Evolutionary conservation across 2,797 vertebrate species (phyloP), one percentile per base, ranked within the genome.

Genomic region (Aphelocoma californica): DNA sequence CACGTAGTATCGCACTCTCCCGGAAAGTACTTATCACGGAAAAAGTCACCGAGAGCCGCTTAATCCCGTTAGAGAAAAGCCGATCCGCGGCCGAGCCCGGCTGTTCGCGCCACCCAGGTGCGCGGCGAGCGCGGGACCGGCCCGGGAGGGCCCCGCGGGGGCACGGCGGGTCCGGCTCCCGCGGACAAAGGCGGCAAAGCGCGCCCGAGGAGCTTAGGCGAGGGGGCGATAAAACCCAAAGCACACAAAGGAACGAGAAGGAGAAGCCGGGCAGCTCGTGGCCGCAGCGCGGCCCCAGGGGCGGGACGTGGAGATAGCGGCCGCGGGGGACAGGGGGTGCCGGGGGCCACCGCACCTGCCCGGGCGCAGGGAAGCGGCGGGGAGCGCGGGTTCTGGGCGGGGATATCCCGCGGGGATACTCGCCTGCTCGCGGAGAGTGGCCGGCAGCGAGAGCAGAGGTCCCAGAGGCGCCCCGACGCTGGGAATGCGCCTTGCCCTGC

Each of bases 21-120:
- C 69, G 31, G 54, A 47, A 88, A 96, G 86, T 48, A 34, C 75
- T 96, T 73, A 66, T 29, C n/a, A 20, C 67, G 38, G 81, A 75
- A 94, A 86, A 92, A 88, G 92, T 86, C 88, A 91, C 81, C 6
- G 86, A 71, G 83, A 94, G 81, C 80, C 71, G 36, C 81, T 80
- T 93, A 92, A 94, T 94, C 95, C 86, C 81, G 88, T 94, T 94
- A 94, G 92, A 25, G 72, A 44, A 80, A 86, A 91, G 65, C 87
- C 51, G 87, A 93, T 88, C 72, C 29, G 13, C 21, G 36, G 11
- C 28, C 72, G 12, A 32, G 21, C 26, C n/a, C 25, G 31, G 72
- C 69, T n/a, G 28, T 2, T 16, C 10, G 44, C 64, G 2, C 42
- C 21, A 56, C 77, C 81, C 86, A 91, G 93, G 85, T 69, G 94